A percentile compares a stretch with the other conserved stretches of the same genome.
Conservation (phyloP, 2,113 vertebrate species). For the Antigone vipio region DNA sequence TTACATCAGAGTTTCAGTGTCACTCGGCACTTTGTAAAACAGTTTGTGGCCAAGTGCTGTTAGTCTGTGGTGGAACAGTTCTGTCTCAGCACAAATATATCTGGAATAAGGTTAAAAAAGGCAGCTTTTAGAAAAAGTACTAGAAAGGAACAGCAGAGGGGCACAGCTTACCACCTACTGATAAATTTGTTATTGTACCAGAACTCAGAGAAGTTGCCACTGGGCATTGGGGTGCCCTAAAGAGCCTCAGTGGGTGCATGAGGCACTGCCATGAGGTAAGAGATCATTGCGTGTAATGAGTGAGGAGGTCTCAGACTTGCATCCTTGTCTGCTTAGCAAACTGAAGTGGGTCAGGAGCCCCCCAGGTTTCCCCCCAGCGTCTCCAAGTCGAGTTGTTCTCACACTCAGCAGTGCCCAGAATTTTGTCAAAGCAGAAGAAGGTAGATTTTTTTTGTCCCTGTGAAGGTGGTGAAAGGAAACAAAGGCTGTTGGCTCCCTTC, state of each 20-base stretch:
- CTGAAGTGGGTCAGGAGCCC: neutral
- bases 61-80: neutral
- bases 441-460: neutral
- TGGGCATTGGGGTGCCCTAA: neutral
- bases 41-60: neutral
- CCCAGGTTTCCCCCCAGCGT: neutral
- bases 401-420: neutral
- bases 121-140: neutral
- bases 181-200: neutral
- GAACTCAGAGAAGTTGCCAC: neutral
- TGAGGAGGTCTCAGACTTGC: neutral
- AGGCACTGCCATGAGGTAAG: neutral
- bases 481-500: neutral
- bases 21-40: neutral
- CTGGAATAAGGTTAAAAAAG: neutral
- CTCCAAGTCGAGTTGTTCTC: fast-evolving
- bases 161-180: neutral
- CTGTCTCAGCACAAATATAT: neutral
- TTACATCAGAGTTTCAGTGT: neutral
- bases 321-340: neutral
- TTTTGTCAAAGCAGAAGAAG: neutral
- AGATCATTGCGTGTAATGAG: neutral
- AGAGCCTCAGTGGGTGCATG: neutral
- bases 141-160: neutral
- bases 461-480: neutral